phyloP scores from a whole-genome alignment of 2,888 invertebrate species.

The Encarsia formosa region DNA sequence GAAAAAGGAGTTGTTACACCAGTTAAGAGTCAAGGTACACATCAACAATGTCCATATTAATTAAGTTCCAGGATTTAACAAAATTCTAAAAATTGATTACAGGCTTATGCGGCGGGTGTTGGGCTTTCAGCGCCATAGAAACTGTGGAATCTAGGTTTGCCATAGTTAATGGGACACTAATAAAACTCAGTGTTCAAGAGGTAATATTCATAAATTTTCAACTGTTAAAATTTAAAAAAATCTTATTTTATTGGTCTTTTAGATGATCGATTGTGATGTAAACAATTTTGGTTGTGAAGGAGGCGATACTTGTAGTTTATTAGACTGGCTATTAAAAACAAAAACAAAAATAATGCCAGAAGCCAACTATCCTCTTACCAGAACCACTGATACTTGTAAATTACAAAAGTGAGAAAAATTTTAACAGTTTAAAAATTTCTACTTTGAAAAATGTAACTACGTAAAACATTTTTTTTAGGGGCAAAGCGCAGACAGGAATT shows the following conservation, averaged over 20 bases:
- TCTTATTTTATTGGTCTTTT: conserved; percentile 33
- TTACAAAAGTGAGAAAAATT: conserved; percentile 50
- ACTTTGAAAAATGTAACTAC: conserved; percentile 41
- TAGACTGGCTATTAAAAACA: conserved; percentile 65
- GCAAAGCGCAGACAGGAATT: conserved; percentile 32
- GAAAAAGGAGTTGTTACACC: conserved; percentile 62
- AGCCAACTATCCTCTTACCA: conserved; percentile 61
- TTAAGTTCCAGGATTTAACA: too few relatives aligned
- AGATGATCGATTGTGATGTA: conserved; percentile 77
- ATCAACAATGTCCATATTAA: too few relatives aligned
- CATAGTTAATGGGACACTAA: conserved; percentile 60
- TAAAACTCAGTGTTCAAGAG: conserved; percentile 69
- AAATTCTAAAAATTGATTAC: too few relatives aligned
- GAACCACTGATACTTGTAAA: conserved; percentile 53
- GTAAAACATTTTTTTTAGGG: too few relatives aligned
- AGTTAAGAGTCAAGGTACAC: conserved; percentile 65
- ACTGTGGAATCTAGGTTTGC: conserved; percentile 75
- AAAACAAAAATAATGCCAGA: conserved; percentile 58
- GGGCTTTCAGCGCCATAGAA: conserved; percentile 78
- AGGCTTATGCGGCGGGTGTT: conserved; percentile 88
- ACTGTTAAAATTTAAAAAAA: not conserved
- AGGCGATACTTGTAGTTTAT: conserved; percentile 74
- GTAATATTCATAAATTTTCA: conserved; percentile 37
- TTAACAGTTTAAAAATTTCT: too few relatives aligned
- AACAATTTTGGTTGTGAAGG: conserved; percentile 74